Conservation (phyloP, 2,888 invertebrate species). For the Drosophila barbarae region DNA sequence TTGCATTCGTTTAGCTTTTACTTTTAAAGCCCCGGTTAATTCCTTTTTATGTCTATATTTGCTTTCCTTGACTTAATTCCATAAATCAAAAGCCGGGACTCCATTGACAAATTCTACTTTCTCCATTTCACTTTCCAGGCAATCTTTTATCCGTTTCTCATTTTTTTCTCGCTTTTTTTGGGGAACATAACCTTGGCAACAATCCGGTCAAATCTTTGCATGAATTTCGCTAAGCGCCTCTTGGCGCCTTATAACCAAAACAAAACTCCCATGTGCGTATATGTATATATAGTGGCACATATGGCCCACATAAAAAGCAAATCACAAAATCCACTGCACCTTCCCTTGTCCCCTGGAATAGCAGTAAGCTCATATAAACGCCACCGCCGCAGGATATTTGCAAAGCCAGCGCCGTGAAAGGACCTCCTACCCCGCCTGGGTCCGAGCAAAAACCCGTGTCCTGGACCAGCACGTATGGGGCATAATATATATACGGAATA, state of each 20-base stretch:
- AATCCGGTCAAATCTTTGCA: constrained; percentile 56
- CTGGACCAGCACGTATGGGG: constrained; percentile 18
- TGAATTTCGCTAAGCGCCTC: constrained; percentile 50
- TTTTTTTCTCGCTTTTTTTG: neutral
- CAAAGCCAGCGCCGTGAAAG: constrained; percentile 49
- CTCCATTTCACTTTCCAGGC: neutral
- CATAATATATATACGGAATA: neutral
- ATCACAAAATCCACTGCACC: constrained; percentile 67
- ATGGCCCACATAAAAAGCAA: constrained; percentile 60
- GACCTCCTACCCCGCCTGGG: constrained; percentile 10
- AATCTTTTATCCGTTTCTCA: constrained; percentile 6
- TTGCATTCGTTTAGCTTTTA: no score
- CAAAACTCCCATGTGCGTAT: constrained; percentile 8
- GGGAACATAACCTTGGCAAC: constrained; percentile 34
- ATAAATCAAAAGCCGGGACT: constrained; percentile 9
- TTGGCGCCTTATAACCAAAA: constrained; percentile 33
- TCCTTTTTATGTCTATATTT: no score
- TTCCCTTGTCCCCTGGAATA: constrained; percentile 3
- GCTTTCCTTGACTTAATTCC: constrained; percentile 3
- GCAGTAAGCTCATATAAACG: constrained; percentile 71
- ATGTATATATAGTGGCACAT: constrained; percentile 11
- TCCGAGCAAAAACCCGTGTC: constrained; percentile 20
- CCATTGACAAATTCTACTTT: constrained; percentile 4
- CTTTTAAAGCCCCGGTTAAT: neutral
- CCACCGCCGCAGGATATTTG: constrained; percentile 67